Evolutionary conservation across 1,140 invertebrate genomes (phyloP).

Genomic region (Drosophila pandora): DNA sequence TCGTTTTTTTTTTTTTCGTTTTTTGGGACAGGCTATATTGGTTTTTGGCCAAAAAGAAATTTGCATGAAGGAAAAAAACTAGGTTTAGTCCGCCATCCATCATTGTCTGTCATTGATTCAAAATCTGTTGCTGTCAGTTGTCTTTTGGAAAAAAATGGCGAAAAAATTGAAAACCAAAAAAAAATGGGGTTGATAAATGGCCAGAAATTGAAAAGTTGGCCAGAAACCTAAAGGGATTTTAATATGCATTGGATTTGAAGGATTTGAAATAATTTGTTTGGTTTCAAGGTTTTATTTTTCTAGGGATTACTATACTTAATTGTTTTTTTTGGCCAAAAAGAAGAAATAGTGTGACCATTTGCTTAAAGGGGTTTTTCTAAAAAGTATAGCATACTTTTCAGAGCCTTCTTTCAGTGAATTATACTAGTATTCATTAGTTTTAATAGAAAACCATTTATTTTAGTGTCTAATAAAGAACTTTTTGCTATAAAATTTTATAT

Average conservation of each 20-base stretch:
- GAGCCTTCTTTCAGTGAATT: no score
- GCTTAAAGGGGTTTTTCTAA: no score
- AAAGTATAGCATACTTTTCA: no score
- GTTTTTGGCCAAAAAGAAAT: neutral
- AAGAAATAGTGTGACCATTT: no score
- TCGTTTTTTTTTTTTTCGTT: neutral
- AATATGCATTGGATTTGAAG: neutral
- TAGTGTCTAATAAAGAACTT: no score
- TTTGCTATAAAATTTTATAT: no score
- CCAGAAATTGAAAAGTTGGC: neutral
- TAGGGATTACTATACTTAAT: no score
- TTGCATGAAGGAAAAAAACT: neutral
- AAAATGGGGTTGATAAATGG: neutral
- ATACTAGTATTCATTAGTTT: no score
- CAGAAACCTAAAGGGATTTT: neutral
- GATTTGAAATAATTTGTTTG: no score
- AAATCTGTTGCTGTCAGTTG: slow-evolving; percentile 3
- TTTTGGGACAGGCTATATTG: neutral
- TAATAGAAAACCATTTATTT: no score
- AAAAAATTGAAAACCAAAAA: neutral
- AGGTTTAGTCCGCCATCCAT: neutral
- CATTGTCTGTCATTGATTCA: slow-evolving; percentile 3
- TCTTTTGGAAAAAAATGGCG: neutral
- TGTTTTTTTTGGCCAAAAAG: no score
- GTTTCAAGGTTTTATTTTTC: neutral